A percentile compares a stretch with the other conserved stretches of the same genome.
phyloP scores from a whole-genome alignment of 2,797 vertebrate genomes.

The Psittacula echo region DNA sequence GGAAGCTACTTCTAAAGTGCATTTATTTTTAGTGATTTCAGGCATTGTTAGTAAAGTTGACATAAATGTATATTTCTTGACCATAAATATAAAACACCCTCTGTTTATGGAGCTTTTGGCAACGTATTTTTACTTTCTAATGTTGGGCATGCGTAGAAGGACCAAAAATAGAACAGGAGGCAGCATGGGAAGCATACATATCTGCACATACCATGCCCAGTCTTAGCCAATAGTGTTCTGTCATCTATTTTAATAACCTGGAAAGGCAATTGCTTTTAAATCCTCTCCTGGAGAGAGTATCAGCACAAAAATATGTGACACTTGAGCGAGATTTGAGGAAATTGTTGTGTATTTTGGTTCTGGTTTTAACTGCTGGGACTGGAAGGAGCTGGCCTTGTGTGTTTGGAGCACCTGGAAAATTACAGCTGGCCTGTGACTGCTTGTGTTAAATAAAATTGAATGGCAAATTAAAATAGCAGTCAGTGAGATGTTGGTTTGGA shows the following conservation, averaged over 20 bases:
- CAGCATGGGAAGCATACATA: conserved; percentile 2
- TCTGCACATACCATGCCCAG: neutral
- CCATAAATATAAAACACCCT: conserved; percentile 1
- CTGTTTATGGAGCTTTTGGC: conserved; percentile 34
- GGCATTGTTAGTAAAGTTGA: neutral
- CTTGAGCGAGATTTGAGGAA: neutral
- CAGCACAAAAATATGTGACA: neutral
- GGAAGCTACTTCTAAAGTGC: conserved; percentile 11
- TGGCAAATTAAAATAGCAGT: neutral
- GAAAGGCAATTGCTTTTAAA: conserved; percentile 41
- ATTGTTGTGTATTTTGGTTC: conserved; percentile 15
- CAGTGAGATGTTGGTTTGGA: neutral
- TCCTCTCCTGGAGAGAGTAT: conserved; percentile 14
- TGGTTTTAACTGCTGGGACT: neutral
- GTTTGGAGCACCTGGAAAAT: conserved; percentile 26
- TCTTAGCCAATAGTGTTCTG: neutral
- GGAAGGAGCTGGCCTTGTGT: neutral
- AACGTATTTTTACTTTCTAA: neutral
- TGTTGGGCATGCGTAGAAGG: neutral
- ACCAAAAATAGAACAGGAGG: conserved; percentile 23
- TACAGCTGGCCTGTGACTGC: neutral
- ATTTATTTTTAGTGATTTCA: conserved; percentile 11
- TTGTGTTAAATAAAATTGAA: neutral
- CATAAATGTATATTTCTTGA: neutral
- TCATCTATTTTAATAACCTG: conserved; percentile 31